Evolutionary conservation across 1,140 invertebrate species (phyloP), one percentile per base, ranked within the genome.

Genomic region (Meloidogyne chitwoodi): DNA sequence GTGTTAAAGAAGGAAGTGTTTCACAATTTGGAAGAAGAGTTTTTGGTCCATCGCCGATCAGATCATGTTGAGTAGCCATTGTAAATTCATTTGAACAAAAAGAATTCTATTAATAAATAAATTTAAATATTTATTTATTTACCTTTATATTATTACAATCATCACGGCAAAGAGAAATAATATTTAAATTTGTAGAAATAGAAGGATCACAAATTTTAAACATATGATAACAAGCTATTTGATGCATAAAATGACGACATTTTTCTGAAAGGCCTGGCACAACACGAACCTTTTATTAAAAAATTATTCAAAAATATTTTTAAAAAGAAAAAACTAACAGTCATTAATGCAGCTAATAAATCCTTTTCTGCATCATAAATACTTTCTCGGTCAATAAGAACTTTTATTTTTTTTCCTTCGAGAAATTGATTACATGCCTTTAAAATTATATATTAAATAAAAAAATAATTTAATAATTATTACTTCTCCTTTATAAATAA

Each of bases 61-160:
- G 27, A 19, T 84, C 81, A 67, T 83, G 83, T 62, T 84, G 79
- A 67, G 82, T 81, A 31, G 81, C 81, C 80, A 83, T 76, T 10
- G 83, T 38, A 62, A 80, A 79, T 63, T 83, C 80, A 29, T 76
- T 80, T n/a, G 81, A 83, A 62, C 81, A 83, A 26, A 83, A 61
- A n/a, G 80, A 31, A 31, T 79, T 79, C 80, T 76, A 11, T 0
- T 14, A 38, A 75, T 26, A 61, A 62, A 27, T 56, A 44, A 31
- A 16, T 19, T 34, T 61, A 75, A n/a, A 48, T 48, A 64, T 16
- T 16, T 12, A 5, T 27, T 61, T 16, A n/a, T 8, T 10, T 26
- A 79, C 79, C 62, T 74, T 81, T 61, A 83, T 62, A 34, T 74
- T 38, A 66, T 84, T 80, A 68, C 81, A 83, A 66, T 83, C 81